These are phyloP conservation scores for Pyrgilauda ruficollis DNA, from an alignment of 2,113 vertebrate genomes.

Conservation along the genomic window DNA sequence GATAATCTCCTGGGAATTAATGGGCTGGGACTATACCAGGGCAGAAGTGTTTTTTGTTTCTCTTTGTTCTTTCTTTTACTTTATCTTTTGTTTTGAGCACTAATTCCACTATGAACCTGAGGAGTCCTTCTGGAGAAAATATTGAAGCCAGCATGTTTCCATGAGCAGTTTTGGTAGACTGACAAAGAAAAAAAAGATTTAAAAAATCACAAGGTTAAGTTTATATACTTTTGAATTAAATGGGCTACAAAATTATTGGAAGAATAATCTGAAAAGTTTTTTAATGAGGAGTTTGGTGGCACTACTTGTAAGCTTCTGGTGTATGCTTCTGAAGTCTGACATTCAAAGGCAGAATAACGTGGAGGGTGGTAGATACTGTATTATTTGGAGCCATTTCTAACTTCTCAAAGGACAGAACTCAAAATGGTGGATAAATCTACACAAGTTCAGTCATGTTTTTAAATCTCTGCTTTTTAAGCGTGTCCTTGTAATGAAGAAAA, in stretches of 20 bases:
- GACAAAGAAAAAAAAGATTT: neutral
- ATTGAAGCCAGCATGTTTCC: neutral
- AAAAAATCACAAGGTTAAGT: neutral
- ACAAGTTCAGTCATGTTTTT: neutral
- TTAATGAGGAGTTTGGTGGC: neutral
- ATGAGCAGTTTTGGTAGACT: neutral
- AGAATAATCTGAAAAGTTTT: neutral
- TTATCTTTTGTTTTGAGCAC: neutral
- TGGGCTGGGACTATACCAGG: neutral
- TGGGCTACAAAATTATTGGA: neutral
- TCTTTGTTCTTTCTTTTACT: neutral
- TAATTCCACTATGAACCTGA: neutral
- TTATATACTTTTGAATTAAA: neutral
- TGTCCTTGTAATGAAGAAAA: neutral
- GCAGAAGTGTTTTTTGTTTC: neutral
- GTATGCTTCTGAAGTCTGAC: neutral
- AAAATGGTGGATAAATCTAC: neutral
- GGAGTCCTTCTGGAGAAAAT: neutral
- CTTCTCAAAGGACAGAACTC: neutral
- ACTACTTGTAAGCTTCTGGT: neutral
- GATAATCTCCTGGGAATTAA: neutral
- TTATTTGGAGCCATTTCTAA: neutral
- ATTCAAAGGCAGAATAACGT: neutral
- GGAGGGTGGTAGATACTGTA: neutral
- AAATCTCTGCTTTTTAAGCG: fast-evolving